Evolutionary conservation across 2,888 invertebrate species (phyloP), one percentile per base, ranked within the genome.

Genomic region (Napeogenes sylphis): DNA sequence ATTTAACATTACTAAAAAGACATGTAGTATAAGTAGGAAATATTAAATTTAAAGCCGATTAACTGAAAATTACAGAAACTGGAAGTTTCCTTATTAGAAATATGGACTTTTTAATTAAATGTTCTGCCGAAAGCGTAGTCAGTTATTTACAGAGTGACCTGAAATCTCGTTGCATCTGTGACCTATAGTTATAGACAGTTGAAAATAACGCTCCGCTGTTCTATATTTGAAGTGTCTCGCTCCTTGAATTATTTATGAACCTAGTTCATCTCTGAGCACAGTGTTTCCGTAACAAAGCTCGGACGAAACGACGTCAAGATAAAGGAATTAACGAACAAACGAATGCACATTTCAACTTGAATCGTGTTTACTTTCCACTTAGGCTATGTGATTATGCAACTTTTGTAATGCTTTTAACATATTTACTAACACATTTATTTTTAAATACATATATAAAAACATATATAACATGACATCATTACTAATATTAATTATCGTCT

Each of bases 201-300:
- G 83, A 82, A 87, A 88, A 87, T 86, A 89, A 80, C 82, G 80
- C 80, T 79, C 81, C 78, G 79, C 76, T 80, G 82, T 79, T 78
- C 85, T 85, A 85, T 86, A 87, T 87, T 85, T 87, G 85, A 87
- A 87, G 85, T 85, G 87, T 87, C 88, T 85, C 84, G 73, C 81
- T 81, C 82, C 83, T 84, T 90, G 89, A 90, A 90, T 90, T 86
- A 89, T 88, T 88, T 88, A 90, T 90, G 84, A 88, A 84, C 82
- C 75, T 73, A 80, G 80, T 82, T 84, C 81, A 74, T 84, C 83
- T 83, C 81, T 70, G 76, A 84, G 81, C 81, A 84, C 83, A 82
- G 81, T 84, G 82, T 84, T 86, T 84, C 82, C 81, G 81, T 74
- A 77, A 80, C 79, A 78, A 78, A 81, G 81, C 81, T 78, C 79